These are phyloP conservation scores for Aplocera efformata DNA, from an alignment of 2,888 invertebrate genomes.

Conservation along the genomic window DNA sequence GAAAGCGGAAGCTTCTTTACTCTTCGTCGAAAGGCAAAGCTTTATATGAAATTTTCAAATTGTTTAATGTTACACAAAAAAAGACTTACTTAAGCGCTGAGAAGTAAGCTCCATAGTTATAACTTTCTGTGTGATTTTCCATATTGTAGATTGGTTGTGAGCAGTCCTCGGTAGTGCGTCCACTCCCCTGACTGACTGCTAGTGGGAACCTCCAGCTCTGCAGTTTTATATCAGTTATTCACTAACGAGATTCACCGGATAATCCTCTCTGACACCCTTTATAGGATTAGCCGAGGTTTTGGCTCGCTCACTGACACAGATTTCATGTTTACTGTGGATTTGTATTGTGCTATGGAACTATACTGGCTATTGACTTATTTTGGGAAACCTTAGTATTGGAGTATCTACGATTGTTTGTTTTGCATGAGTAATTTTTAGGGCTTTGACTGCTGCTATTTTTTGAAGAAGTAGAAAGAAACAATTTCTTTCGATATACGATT, in stretches of 20 bases:
- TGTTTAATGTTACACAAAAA: too few relatives aligned
- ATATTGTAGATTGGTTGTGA: slow-evolving; percentile 52
- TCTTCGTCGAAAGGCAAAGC: too few relatives aligned
- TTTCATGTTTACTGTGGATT: slow-evolving; percentile 49
- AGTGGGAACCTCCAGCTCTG: slow-evolving; percentile 16
- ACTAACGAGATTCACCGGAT: slow-evolving; percentile 67
- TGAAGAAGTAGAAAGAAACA: too few relatives aligned
- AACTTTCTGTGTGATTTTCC: slow-evolving; percentile 59
- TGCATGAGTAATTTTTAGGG: not conserved
- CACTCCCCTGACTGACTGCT: slow-evolving; percentile 77
- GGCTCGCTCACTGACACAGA: slow-evolving; percentile 52
- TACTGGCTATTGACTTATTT: slow-evolving; percentile 12
- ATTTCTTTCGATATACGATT: too few relatives aligned
- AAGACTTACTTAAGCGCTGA: slow-evolving; percentile 61
- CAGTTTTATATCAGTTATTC: slow-evolving; percentile 57
- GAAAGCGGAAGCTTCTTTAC: too few relatives aligned
- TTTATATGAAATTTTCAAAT: too few relatives aligned
- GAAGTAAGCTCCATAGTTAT: slow-evolving; percentile 62
- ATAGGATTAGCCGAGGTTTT: slow-evolving; percentile 69
- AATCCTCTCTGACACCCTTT: slow-evolving; percentile 59
- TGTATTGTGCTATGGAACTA: slow-evolving; percentile 26
- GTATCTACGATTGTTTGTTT: slow-evolving; percentile 1
- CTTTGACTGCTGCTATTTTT: too few relatives aligned
- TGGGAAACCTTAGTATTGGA: slow-evolving; percentile 31
- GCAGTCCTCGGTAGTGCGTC: slow-evolving; percentile 74